Conservation (phyloP, 2,797 vertebrate genomes). For the Platalea minor region DNA sequence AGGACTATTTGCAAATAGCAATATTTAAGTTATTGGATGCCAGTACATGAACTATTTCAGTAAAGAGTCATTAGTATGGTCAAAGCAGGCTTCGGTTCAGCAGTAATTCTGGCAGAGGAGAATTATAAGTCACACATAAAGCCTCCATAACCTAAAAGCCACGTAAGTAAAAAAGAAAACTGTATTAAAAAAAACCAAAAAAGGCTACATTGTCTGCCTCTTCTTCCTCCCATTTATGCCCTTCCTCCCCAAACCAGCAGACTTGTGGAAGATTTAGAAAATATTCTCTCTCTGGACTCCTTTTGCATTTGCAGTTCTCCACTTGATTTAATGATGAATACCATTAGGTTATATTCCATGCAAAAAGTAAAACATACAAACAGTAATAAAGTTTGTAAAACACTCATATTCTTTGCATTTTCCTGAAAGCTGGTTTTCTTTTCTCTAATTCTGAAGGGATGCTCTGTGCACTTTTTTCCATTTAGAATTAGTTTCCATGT, state of each 20-base stretch:
- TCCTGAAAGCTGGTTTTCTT: background rate
- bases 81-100: background rate
- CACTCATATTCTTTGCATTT: background rate
- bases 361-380: background rate
- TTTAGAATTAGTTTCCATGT: background rate
- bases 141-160: background rate
- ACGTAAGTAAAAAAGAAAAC: background rate
- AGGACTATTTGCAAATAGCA: constrained; percentile 23
- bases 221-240: background rate
- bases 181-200: background rate
- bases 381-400: background rate
- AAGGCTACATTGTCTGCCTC: background rate
- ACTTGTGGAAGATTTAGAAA: background rate
- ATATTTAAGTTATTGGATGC: background rate
- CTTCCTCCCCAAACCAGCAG: background rate
- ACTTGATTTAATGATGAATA: background rate
- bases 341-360: background rate
- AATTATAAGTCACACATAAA: background rate
- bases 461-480: background rate
- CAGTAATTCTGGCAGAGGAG: background rate
- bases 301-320: background rate
- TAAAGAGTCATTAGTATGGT: background rate
- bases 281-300: background rate
- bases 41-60: constrained; percentile 19
- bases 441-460: background rate